These are phyloP conservation scores for Burhinus oedicnemus DNA, from an alignment of 2,113 vertebrate genomes.

Conservation along the genomic window DNA sequence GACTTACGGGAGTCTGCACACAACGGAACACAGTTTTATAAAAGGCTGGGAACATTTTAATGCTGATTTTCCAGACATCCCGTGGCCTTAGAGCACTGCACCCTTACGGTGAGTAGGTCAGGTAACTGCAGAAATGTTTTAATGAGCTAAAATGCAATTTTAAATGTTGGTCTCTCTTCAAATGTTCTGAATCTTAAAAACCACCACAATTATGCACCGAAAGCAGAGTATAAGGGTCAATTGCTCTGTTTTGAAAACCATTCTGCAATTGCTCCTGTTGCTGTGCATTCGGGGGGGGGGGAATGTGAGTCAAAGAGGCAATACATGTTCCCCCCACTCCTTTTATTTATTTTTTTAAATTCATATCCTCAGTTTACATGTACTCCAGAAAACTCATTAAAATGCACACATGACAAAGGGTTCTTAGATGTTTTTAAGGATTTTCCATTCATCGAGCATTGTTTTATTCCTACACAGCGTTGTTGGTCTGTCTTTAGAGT, in stretches of 20 bases:
- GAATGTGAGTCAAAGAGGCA: background rate
- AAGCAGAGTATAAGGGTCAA: background rate
- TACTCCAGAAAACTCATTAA: background rate
- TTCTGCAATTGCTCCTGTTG: background rate
- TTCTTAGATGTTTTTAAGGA: background rate
- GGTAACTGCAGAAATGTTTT: background rate
- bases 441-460: background rate
- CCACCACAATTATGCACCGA: background rate
- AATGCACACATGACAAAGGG: background rate
- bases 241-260: background rate
- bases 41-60: background rate
- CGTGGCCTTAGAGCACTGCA: background rate
- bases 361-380: background rate
- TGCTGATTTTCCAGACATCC: background rate
- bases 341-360: background rate
- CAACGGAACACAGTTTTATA: rapidly evolving
- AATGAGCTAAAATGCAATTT: background rate
- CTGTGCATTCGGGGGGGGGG: background rate
- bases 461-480: background rate
- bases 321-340: background rate
- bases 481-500: background rate
- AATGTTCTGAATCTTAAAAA: background rate
- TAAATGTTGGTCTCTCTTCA: background rate
- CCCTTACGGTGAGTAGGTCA: too few relatives aligned
- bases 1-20: rapidly evolving